Conservation (phyloP, 2,888 invertebrate species). For the Epicampocera succincta region DNA sequence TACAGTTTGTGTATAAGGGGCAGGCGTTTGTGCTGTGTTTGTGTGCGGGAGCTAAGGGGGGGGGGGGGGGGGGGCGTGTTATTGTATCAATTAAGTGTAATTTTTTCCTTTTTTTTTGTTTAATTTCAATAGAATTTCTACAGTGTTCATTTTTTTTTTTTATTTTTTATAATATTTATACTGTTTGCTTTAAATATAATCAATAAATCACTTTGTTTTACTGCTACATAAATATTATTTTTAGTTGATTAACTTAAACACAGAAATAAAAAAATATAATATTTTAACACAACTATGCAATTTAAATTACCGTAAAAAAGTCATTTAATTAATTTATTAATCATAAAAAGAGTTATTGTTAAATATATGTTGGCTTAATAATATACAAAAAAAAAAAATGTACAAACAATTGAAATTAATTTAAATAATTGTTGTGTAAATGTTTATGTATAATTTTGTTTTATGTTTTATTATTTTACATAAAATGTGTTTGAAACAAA, state of each 20-base stretch:
- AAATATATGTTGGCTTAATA: no score
- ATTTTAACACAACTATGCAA: constrained; percentile 11
- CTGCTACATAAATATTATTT: constrained; percentile 58
- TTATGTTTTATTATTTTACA: constrained; percentile 23
- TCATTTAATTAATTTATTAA: constrained; percentile 42
- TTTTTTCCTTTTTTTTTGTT: constrained; percentile 28
- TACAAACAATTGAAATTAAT: constrained; percentile 24
- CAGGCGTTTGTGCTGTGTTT: background rate
- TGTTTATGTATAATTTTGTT: background rate
- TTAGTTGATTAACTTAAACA: constrained; percentile 57
- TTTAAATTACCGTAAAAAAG: constrained; percentile 28
- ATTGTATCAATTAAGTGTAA: constrained; percentile 16
- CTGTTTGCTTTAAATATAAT: constrained; percentile 60
- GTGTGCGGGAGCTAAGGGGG: no score
- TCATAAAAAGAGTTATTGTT: constrained; percentile 26
- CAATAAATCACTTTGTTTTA: constrained; percentile 67
- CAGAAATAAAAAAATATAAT: constrained; percentile 30
- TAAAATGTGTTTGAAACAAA: background rate
- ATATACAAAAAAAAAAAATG: constrained; percentile 39
- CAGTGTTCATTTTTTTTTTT: constrained; percentile 21
- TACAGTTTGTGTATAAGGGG: constrained; percentile 20
- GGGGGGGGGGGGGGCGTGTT: no score
- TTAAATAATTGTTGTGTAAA: constrained; percentile 32
- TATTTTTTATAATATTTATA: constrained; percentile 32
- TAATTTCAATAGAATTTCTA: constrained; percentile 31